Evolutionary conservation across 2,888 invertebrate genomes (phyloP).

Genomic region (Nemurella pictetii): DNA sequence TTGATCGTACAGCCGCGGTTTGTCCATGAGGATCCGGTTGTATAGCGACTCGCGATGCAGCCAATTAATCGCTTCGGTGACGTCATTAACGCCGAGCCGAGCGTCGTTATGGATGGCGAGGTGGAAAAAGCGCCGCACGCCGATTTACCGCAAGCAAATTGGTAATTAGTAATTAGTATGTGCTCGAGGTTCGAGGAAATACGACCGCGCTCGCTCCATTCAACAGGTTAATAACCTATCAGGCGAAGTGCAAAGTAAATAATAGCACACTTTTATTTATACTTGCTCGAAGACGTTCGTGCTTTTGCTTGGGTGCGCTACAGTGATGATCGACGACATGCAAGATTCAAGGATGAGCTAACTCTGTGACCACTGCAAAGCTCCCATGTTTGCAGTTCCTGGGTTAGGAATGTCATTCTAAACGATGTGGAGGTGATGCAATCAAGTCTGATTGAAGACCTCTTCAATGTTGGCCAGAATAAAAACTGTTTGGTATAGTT

Average conservation of each 20-base stretch:
- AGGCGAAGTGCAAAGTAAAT: background rate
- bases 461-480: too few relatives aligned
- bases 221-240: background rate
- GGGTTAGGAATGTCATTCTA: too few relatives aligned
- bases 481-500: too few relatives aligned
- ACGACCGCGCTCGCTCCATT: background rate
- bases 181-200: background rate
- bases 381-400: too few relatives aligned
- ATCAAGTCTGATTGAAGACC: too few relatives aligned
- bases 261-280: background rate
- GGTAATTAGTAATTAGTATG: background rate
- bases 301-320: too few relatives aligned
- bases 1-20: too few relatives aligned
- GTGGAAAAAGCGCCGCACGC: background rate
- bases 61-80: background rate
- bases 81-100: background rate
- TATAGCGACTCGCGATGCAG: background rate
- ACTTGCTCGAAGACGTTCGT: background rate
- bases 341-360: too few relatives aligned
- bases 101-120: background rate
- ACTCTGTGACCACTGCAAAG: too few relatives aligned
- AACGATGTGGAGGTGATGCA: too few relatives aligned
- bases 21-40: background rate
- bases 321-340: too few relatives aligned
- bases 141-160: background rate